Percentiles rank a stretch among this genome's conserved stretches.
These are phyloP conservation scores for Patella depressa DNA, from an alignment of 2,888 invertebrate genomes.

Conservation along the genomic window DNA sequence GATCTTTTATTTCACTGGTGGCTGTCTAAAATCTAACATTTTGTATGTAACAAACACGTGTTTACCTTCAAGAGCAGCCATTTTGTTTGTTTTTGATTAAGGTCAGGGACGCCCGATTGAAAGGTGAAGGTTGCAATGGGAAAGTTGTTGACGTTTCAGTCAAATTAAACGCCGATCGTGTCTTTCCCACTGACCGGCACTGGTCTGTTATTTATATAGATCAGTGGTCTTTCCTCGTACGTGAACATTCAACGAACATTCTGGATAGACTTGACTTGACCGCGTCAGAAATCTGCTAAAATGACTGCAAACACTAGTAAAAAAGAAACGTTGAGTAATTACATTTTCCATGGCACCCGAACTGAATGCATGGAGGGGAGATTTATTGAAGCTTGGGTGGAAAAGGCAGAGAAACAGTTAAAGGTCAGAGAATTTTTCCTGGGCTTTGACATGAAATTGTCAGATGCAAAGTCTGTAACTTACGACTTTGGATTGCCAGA, in stretches of 20 bases:
- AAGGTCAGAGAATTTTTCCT: slow-evolving; percentile 23
- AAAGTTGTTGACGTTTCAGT: background rate
- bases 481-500: slow-evolving; percentile 17
- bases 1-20: too few relatives aligned
- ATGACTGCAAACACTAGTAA: background rate
- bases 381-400: slow-evolving; percentile 18
- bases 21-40: background rate
- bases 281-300: too few relatives aligned
- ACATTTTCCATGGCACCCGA: slow-evolving; percentile 23
- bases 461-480: background rate
- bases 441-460: background rate
- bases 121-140: background rate
- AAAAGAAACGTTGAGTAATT: background rate
- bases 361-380: slow-evolving; percentile 22
- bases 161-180: background rate
- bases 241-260: too few relatives aligned
- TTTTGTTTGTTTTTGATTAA: slow-evolving; percentile 20
- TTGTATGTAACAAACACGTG: slow-evolving; percentile 15
- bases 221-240: too few relatives aligned
- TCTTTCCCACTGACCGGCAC: too few relatives aligned
- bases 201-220: too few relatives aligned
- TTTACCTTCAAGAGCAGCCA: slow-evolving; percentile 19
- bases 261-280: too few relatives aligned
- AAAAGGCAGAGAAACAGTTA: slow-evolving; percentile 12
- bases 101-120: slow-evolving; percentile 12